phyloP scores from a whole-genome alignment of 2,113 vertebrate species.

The Semnornis frantzii region DNA sequence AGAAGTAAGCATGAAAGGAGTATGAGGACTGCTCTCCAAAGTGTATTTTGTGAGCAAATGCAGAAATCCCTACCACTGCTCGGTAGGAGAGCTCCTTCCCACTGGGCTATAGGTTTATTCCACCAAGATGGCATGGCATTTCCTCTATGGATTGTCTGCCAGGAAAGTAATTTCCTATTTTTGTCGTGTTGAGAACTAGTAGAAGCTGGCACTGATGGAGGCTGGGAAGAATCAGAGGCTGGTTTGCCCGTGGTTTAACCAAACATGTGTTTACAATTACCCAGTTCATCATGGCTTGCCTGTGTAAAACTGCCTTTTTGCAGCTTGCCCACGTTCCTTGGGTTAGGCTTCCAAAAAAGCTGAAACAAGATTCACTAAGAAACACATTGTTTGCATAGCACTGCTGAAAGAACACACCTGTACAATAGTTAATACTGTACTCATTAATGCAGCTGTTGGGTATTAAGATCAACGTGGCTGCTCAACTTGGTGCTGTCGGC shows the following conservation, averaged over 20 bases:
- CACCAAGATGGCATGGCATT: constrained; percentile 32
- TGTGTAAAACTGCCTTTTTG: constrained; percentile 46
- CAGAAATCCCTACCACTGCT: not conserved
- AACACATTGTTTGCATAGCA: not conserved
- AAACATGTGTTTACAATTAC: constrained; percentile 69
- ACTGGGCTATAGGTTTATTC: constrained; percentile 7
- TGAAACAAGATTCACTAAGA: not conserved
- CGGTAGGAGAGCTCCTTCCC: not conserved
- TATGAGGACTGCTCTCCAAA: not conserved
- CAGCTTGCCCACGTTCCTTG: not conserved
- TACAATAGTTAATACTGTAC: not conserved
- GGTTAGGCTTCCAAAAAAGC: constrained; percentile 16
- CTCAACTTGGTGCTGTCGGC: not conserved
- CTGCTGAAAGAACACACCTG: not conserved
- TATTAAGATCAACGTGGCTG: not conserved
- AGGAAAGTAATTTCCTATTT: constrained; percentile 55
- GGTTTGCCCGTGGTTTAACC: constrained; percentile 54
- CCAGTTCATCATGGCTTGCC: constrained; percentile 42
- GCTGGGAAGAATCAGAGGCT: constrained; percentile 45
- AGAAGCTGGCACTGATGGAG: constrained; percentile 38
- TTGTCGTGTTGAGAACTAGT: constrained; percentile 31
- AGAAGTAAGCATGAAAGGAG: not conserved
- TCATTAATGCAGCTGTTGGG: not conserved
- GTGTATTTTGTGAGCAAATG: not conserved
- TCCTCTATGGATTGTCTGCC: constrained; percentile 35